These are phyloP conservation scores for Pseudolaguvia tuberculata DNA, from an alignment of 2,113 vertebrate genomes.

Conservation along the genomic window DNA sequence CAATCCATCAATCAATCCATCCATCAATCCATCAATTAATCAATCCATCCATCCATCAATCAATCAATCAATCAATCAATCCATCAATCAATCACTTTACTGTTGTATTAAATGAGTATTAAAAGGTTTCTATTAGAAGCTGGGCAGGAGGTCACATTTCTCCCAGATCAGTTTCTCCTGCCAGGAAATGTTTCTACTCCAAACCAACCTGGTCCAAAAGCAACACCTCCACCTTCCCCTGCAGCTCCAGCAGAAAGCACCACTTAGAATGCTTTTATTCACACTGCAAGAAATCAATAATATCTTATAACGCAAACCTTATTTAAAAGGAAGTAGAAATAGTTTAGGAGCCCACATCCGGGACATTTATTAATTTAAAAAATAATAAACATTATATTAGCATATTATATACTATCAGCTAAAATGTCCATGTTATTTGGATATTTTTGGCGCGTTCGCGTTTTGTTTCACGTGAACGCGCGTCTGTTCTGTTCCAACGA, in stretches of 20 bases:
- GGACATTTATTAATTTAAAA: neutral
- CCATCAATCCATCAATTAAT: too few relatives aligned
- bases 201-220: slow-evolving; percentile 12
- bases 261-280: neutral
- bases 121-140: neutral
- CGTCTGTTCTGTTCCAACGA: neutral
- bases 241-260: neutral
- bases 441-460: neutral
- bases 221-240: neutral
- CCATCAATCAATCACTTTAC: neutral
- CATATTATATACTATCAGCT: too few relatives aligned
- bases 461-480: neutral
- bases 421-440: too few relatives aligned
- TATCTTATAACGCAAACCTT: too few relatives aligned
- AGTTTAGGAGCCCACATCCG: too few relatives aligned
- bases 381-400: too few relatives aligned
- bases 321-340: too few relatives aligned
- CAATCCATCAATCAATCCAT: too few relatives aligned
- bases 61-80: neutral
- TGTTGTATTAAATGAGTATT: neutral
- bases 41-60: neutral
- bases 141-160: neutral
- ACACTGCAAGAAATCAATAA: too few relatives aligned
- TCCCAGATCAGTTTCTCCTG: neutral
- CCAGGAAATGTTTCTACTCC: slow-evolving; percentile 1